Conservation (phyloP, 2,888 invertebrate genomes). For the Stenolophus ochropezus region DNA sequence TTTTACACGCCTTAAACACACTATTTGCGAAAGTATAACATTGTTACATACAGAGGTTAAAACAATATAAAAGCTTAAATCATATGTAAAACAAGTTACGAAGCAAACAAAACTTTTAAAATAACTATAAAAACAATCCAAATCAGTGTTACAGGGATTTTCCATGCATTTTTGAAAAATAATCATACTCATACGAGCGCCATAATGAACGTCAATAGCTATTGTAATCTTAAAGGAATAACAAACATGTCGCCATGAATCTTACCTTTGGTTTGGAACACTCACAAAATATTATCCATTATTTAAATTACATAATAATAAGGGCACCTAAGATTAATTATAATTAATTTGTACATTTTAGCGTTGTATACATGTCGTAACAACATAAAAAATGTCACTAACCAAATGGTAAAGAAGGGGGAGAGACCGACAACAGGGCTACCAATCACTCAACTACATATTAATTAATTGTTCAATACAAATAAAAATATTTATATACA, state of each 20-base stretch:
- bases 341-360: constrained; percentile 71
- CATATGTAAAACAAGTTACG: background rate
- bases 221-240: constrained; percentile 56
- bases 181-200: constrained; percentile 59
- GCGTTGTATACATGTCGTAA: constrained; percentile 75
- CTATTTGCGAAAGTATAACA: constrained; percentile 15
- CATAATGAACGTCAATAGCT: constrained; percentile 61
- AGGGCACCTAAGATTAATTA: constrained; percentile 66
- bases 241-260: constrained; percentile 32
- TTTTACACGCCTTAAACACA: constrained; percentile 11
- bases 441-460: constrained; percentile 16
- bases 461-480: background rate
- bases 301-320: constrained; percentile 58
- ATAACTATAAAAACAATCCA: constrained; percentile 6
- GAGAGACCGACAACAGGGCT: constrained; percentile 66
- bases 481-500: background rate
- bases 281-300: constrained; percentile 57
- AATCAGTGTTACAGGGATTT: constrained; percentile 32
- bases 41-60: constrained; percentile 41
- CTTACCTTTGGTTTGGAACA: constrained; percentile 58
- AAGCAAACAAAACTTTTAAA: background rate
- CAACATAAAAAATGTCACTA: constrained; percentile 74
- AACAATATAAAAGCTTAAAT: background rate
- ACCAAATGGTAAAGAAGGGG: constrained; percentile 67
- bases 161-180: constrained; percentile 51